These are phyloP conservation scores for Nebria ingens DNA, from an alignment of 1,140 invertebrate genomes.

Conservation along the genomic window DNA sequence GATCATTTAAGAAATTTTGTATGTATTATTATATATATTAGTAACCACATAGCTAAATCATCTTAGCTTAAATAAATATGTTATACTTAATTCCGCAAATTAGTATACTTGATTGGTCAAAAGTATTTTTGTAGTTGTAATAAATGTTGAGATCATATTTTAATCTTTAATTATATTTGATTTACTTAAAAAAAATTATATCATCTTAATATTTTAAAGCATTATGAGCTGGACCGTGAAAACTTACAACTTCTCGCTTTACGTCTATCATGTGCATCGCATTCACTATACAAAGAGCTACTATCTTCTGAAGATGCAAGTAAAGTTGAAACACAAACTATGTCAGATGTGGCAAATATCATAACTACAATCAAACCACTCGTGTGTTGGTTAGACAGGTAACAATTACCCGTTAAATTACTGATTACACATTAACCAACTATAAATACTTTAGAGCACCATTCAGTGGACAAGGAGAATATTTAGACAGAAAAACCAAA, in stretches of 20 bases:
- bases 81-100: no score
- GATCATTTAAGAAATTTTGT: slow-evolving; percentile 81
- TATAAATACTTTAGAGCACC: slow-evolving; percentile 44
- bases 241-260: slow-evolving; percentile 82
- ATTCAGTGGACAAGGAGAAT: slow-evolving; percentile 57
- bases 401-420: slow-evolving; percentile 14
- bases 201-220: no score
- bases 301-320: slow-evolving; percentile 48
- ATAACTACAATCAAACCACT: slow-evolving; percentile 75
- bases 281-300: slow-evolving; percentile 65
- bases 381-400: slow-evolving; percentile 78
- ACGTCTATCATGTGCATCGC: slow-evolving; percentile 70
- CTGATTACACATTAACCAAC: slow-evolving; percentile 19
- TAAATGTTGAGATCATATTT: slow-evolving; percentile 14
- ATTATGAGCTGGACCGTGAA: slow-evolving; percentile 82
- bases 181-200: no score
- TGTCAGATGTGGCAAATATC: slow-evolving; percentile 74
- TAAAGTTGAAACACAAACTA: slow-evolving; percentile 65
- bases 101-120: no score
- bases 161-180: slow-evolving; percentile 21
- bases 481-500: slow-evolving; percentile 52
- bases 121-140: neutral
- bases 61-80: no score
- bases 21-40: no score
- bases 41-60: no score